phyloP scores from a whole-genome alignment of 2,888 invertebrate genomes.

The Acronicta leporina region DNA sequence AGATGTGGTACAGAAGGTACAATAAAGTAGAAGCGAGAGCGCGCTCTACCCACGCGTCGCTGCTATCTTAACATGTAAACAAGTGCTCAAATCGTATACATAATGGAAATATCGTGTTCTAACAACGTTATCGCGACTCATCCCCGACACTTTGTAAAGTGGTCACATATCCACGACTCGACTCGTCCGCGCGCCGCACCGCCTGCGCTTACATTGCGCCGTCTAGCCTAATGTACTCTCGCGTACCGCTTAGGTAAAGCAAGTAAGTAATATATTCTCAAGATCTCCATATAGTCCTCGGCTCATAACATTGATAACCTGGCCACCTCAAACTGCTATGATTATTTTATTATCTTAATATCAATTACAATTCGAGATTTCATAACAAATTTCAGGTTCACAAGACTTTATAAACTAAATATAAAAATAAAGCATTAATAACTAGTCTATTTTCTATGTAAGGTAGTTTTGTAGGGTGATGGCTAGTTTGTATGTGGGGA shows the following conservation, averaged over 20 bases:
- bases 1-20: conserved; percentile 64
- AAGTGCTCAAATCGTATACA: conserved; percentile 89
- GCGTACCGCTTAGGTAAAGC: conserved; percentile 55
- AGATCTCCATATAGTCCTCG: conserved; percentile 72
- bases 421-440: conserved; percentile 68
- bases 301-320: conserved; percentile 62
- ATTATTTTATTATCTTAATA: conserved; percentile 43
- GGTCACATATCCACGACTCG: conserved; percentile 81
- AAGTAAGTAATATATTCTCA: conserved; percentile 71
- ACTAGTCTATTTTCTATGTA: conserved; percentile 55
- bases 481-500: conserved; percentile 63
- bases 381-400: conserved; percentile 51
- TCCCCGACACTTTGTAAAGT: conserved; percentile 88
- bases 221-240: conserved; percentile 66
- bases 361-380: conserved; percentile 57
- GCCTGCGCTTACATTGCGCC: conserved; percentile 13
- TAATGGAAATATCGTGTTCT: conserved; percentile 89
- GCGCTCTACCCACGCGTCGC: conserved; percentile 76
- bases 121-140: conserved; percentile 88
- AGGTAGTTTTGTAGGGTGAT: conserved; percentile 63
- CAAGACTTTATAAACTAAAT: conserved; percentile 59
- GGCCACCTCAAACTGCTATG: conserved; percentile 43
- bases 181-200: conserved; percentile 53
- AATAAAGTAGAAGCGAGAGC: conserved; percentile 68
- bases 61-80: conserved; percentile 88